Evolutionary conservation across 2,113 vertebrate genomes (phyloP), one percentile per base, ranked within the genome.

Genomic region (Thryonomys swinderianus): DNA sequence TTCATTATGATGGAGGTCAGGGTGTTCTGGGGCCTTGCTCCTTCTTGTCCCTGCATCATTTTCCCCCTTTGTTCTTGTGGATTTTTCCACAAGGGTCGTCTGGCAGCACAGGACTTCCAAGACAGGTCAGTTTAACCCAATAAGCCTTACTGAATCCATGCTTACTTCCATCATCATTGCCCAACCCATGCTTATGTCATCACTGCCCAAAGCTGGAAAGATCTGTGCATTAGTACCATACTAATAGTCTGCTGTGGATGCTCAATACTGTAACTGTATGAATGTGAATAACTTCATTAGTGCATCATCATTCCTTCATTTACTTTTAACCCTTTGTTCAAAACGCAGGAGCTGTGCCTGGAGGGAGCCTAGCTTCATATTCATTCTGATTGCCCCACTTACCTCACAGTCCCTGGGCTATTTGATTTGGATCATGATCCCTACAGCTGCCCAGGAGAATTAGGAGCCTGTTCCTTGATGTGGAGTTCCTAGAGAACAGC

Each of bases 301-400:
- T 78, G 37, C 2, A n/a, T 16, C 2, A 11, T 30, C 20, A 34
- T 8, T 48, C 16, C 21, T 78, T 64, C 32, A 55, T 80, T 73
- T 9, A n/a, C 21, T 71, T 59, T 20, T 23, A 74, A 18, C 20
- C 74, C 37, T 67, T 3, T 80, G 91, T 85, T 80, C 53, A 84
- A 89, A 73, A 48, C 67, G 30, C 1, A 30, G 34, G 37, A 20
- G 84, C 27, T 69, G 53, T 80, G 11, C 25, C n/a, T n/a, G 48
- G 37, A 88, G 48, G 66, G 55, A 14, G 9, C 14, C 80, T 79
- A 2, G 1, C 42, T 78, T 84, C 34, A 0, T 10, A n/a, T 21
- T 83, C 25, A 59, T 37, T 61, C 7, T 3, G 2, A 8, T 12
- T 34, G 13, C 1, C 20, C n/a, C 16, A 25, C 1, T 4, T 7